Base-by-base conservation (phyloP, 2,888 invertebrate species). In the Sesamia inferens region DNA sequence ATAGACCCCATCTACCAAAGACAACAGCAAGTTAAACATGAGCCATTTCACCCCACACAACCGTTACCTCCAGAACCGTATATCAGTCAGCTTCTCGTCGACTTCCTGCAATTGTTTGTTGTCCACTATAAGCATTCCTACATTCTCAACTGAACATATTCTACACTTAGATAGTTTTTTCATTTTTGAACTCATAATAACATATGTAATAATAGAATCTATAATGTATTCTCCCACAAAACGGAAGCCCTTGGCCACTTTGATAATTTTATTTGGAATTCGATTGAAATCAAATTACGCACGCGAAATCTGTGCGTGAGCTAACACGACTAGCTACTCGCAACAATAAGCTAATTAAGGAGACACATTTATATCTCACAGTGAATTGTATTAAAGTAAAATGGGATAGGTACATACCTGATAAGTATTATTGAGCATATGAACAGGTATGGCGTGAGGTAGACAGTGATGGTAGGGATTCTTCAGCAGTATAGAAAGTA, bases 391-490 rank as follows among this genome's bases (percentile, higher is more conserved):
- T 48, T 16, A 48, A 16, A 16, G 16, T 16, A 16, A 16, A 16
- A 3, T 48, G 16, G 16, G 16, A 0, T 55, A 22, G 16, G 2
- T 55, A 22, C 14, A 57, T 57, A 98, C 98, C 97, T 99, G 99
- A 92, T 99, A 99, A 47, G 99, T 98, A 84, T 98, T 98, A 92
- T 99, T 99, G 88, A 99, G 97, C 96, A 99, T 98, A 91, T 99
- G 99, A 55, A 99, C 99, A 4, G 99, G 99, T 93, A 99, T 99
- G 72, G 99, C 99, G 95, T 99, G 99, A 5, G 99, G 99, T 87
- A 99, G 96, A 47, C 99, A 99, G 95, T 99, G 99, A 93, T 99
- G 99, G 95, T 99, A 99, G 0, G 99, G 99, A 96, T 99, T 99
- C 94, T 99, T 99, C 86, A 99, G 96, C 78, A 99, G 96, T 87